Conservation (phyloP, 2,888 invertebrate genomes). For the Ornithoptera priamus region DNA sequence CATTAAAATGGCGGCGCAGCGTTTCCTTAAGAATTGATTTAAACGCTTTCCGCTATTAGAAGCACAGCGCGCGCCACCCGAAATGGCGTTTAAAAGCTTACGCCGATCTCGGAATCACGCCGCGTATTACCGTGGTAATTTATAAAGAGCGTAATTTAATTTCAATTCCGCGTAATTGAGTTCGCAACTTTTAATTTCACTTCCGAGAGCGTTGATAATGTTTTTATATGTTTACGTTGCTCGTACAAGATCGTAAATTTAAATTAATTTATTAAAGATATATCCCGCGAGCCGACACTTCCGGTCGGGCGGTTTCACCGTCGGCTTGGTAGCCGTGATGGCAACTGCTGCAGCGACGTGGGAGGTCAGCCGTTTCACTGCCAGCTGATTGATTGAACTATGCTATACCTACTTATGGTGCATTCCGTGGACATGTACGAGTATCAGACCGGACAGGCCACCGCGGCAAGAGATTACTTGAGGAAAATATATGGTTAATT, state of each 20-base stretch:
- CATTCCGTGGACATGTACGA: not conserved
- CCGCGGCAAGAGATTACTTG: not conserved
- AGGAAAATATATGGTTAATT: not conserved
- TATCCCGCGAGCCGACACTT: slow-evolving; percentile 1
- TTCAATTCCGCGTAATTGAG: slow-evolving; percentile 31
- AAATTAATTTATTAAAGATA: slow-evolving; percentile 25
- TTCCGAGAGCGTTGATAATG: slow-evolving; percentile 20
- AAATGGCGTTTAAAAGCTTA: slow-evolving; percentile 24
- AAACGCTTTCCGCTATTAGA: slow-evolving; percentile 1
- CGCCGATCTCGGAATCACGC: slow-evolving; percentile 25
- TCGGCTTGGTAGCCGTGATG: slow-evolving; percentile 5
- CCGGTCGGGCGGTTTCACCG: slow-evolving; percentile 16
- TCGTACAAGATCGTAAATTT: slow-evolving; percentile 25
- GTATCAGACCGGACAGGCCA: not conserved
- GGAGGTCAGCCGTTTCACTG: slow-evolving; percentile 14
- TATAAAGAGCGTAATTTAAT: slow-evolving; percentile 25
- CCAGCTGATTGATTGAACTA: slow-evolving; percentile 20
- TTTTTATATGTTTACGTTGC: slow-evolving; percentile 27
- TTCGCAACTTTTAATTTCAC: slow-evolving; percentile 29
- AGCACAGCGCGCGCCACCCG: slow-evolving; percentile 6
- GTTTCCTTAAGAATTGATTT: not conserved
- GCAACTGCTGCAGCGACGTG: slow-evolving; percentile 9
- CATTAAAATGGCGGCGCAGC: not conserved
- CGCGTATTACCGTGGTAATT: slow-evolving; percentile 30
- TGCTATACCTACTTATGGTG: not conserved